Conservation (phyloP, 2,797 vertebrate genomes). For the Gymnopithys bicolor region DNA sequence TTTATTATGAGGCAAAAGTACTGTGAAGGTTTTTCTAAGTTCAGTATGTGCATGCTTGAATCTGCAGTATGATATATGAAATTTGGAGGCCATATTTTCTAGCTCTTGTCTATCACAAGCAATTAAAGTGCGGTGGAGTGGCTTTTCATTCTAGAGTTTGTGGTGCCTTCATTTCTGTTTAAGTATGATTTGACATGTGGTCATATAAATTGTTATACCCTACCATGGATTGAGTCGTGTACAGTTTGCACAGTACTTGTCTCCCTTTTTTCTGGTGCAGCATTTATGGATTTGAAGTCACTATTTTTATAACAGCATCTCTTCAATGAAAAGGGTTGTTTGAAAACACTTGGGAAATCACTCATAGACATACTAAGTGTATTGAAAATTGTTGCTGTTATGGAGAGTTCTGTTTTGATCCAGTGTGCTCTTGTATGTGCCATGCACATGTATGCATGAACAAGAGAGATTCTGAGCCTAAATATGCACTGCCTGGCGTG, state of each 20-base stretch:
- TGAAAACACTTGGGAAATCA: neutral
- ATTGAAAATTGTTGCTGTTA: neutral
- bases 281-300: neutral
- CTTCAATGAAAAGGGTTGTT: neutral
- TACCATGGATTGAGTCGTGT: neutral
- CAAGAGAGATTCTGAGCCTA: neutral
- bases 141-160: neutral
- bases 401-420: neutral
- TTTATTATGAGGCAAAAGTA: neutral
- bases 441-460: neutral
- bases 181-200: neutral
- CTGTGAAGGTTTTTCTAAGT: neutral
- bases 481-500: neutral
- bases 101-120: neutral
- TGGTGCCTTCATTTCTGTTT: neutral
- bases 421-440: neutral
- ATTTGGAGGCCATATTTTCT: neutral
- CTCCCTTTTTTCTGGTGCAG: neutral
- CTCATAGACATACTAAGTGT: rapidly evolving
- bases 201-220: neutral
- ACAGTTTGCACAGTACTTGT: neutral
- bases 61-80: neutral
- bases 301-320: neutral
- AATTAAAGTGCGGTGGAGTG: neutral
- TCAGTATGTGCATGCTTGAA: neutral